Evolutionary conservation across 2,113 vertebrate genomes (phyloP), one percentile per base, ranked within the genome.

Genomic region (Hystrix cristata): DNA sequence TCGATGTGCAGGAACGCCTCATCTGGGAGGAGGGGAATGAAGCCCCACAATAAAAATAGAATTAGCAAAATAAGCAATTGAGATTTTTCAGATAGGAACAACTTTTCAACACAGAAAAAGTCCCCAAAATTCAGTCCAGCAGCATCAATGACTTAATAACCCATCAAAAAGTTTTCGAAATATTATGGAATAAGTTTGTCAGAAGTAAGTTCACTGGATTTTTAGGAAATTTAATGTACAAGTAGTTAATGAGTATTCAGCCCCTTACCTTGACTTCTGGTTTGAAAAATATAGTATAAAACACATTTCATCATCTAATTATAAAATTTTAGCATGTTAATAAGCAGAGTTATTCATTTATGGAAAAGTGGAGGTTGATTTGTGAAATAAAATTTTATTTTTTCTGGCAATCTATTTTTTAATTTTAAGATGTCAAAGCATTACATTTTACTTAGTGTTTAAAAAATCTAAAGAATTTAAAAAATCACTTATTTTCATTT

Each of bases 351-450:
- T 0, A 27, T 65, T 92, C 10, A 31, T 27, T 87, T 57, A 78
- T 57, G 16, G 23, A 55, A 94, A 90, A 60, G 31, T 85, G 31
- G 9, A 71, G 91, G 84, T 88, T 7, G 71, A 0, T 84, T 92
- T 94, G 2, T 87, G 11, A 81, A 96, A 19, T 84, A 19, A 94
- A 65, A 19, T 27, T 83, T 87, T 82, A 71, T 9, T 25, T 53
- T 93, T 88, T 55, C 23, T 57, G 74, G 12, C 48, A 95, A 79
- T 94, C 15, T 86, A 2, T 86, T 53, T 95, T 81, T 95, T n/a
- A 43, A 95, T 38, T 67, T 59, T 87, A 87, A 80, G 64, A 18
- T 76, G 14, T 74, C 10, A 87, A 83, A 83, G 82, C 60, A 83
- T 2, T 82, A 57, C 12, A 62, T 93, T 91, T 94, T 14, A 91